Evolutionary conservation across 2,888 invertebrate genomes (phyloP), one percentile per base, ranked within the genome.

Genomic region (Polydesmus complanatus): DNA sequence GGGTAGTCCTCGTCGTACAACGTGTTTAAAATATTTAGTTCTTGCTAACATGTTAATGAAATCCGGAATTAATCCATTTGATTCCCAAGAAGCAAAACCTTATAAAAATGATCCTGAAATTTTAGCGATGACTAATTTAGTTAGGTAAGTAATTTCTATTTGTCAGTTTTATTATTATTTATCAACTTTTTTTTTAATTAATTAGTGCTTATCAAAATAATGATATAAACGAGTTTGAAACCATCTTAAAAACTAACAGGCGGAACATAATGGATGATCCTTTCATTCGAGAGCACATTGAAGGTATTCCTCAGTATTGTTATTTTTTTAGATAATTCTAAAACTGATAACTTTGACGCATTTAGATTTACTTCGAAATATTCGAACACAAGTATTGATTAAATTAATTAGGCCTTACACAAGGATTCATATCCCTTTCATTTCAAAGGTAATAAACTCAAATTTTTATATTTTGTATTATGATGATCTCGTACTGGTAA

Each of bases 51-150:
- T 98, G 98, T 78, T 97, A 66, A 98, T 97, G 95, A 96, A 97
- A 74, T 97, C 96, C 2, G 96, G 94, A 48, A 98, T 98, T 66
- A 98, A 98, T 78, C 98, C 98, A 0, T 98, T 98, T 75, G 98
- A 98, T 77, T 96, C 96, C 0, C 97, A 98, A 79, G 98, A 98
- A 78, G 97, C 97, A 0, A 98, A 98, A 73, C 97, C 98, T 0
- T 98, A 98, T 74, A 97, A 96, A 77, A 97, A 97, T 74, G 97
- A 98, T 78, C 94, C 96, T 0, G 97, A 98, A 77, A 97, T 98
- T 69, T 79, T 97, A 67, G 97, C 97, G 19, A 97, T 99, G 96
- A 98, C 97, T 3, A 95, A 97, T 77, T 80, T 98, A 69, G 97
- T 98, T 50, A 76, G 74, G 72, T 75, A 19, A 22, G 21, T 64